Evolutionary conservation across 2,797 vertebrate species (phyloP).

Genomic region (Channa striata): DNA sequence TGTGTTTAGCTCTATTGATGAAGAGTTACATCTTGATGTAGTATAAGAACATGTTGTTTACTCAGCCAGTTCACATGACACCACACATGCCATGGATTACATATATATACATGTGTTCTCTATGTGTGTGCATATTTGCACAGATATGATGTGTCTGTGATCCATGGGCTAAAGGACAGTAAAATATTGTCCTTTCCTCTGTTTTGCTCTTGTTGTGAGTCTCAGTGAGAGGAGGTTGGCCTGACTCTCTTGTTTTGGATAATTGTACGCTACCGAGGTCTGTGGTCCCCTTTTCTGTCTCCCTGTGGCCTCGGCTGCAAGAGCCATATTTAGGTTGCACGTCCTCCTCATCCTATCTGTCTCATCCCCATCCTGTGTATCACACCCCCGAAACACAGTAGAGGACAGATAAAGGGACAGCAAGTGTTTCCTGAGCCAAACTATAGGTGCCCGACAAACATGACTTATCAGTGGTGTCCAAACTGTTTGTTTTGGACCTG

Average conservation of each 20-base stretch:
- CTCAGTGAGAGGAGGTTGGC: slow-evolving; percentile 82
- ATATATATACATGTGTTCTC: slow-evolving; percentile 7
- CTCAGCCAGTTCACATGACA: slow-evolving; percentile 9
- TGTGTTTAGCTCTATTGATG: slow-evolving; percentile 29
- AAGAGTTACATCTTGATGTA: slow-evolving; percentile 31
- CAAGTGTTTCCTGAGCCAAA: slow-evolving; percentile 27
- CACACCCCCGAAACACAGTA: slow-evolving; percentile 48
- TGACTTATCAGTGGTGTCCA: slow-evolving; percentile 16
- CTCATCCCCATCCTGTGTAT: slow-evolving; percentile 73
- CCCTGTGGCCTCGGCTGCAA: slow-evolving; percentile 83
- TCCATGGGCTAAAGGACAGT: slow-evolving; percentile 58
- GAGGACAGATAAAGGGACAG: slow-evolving; percentile 48
- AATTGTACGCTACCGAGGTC: slow-evolving; percentile 86
- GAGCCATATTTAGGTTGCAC: slow-evolving; percentile 85
- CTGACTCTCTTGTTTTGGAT: slow-evolving; percentile 87
- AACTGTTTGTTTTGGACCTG: slow-evolving; percentile 39
- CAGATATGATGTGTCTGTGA: slow-evolving; percentile 43
- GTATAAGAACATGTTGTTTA: slow-evolving; percentile 10
- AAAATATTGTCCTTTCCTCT: slow-evolving; percentile 64
- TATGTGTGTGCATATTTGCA: slow-evolving; percentile 32
- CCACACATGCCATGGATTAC: slow-evolving; percentile 5
- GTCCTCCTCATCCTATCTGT: slow-evolving; percentile 80
- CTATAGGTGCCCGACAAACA: slow-evolving; percentile 33
- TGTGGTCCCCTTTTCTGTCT: slow-evolving; percentile 88
- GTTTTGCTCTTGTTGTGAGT: slow-evolving; percentile 77